A percentile compares a stretch with the other conserved stretches of the same genome.
Evolutionary conservation across 2,888 invertebrate species (phyloP).

Genomic region (Brachypterus glaber): DNA sequence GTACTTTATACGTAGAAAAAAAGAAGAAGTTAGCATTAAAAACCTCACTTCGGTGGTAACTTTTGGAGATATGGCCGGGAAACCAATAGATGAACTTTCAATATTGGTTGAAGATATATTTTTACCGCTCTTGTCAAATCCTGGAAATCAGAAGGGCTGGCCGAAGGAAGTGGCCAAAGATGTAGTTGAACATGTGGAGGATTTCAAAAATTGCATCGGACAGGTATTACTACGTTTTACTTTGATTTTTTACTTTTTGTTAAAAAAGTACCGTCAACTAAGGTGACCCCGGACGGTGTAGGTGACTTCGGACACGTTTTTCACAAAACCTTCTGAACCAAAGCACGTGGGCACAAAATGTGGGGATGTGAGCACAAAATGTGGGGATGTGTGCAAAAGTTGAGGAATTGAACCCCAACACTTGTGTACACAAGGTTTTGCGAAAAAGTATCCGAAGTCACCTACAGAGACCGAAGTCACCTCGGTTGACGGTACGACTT

Average conservation of each 20-base stretch:
- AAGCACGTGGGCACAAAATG: too few relatives aligned
- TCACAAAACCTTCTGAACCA: too few relatives aligned
- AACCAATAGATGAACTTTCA: conserved; percentile 59
- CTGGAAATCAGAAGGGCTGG: conserved; percentile 62
- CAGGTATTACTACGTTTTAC: conserved; percentile 43
- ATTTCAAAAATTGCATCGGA: conserved; percentile 59
- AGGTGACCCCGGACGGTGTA: too few relatives aligned
- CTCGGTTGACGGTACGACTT: too few relatives aligned
- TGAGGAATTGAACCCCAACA: background rate
- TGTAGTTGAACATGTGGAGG: conserved; percentile 58
- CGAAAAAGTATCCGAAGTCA: too few relatives aligned
- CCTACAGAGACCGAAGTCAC: too few relatives aligned
- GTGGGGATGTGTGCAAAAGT: too few relatives aligned
- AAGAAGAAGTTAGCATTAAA: conserved; percentile 51
- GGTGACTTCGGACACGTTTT: too few relatives aligned
- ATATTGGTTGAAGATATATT: conserved; percentile 63
- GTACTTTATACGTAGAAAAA: conserved; percentile 65
- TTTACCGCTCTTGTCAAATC: conserved; percentile 61
- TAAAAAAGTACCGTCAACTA: too few relatives aligned
- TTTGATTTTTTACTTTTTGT: too few relatives aligned
- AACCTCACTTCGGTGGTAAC: conserved; percentile 49
- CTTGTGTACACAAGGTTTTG: too few relatives aligned
- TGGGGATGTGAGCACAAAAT: too few relatives aligned
- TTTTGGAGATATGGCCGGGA: conserved; percentile 63
- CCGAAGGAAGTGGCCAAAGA: conserved; percentile 63